Conservation (phyloP, 1,140 invertebrate genomes). For the Anastrepha ludens region DNA sequence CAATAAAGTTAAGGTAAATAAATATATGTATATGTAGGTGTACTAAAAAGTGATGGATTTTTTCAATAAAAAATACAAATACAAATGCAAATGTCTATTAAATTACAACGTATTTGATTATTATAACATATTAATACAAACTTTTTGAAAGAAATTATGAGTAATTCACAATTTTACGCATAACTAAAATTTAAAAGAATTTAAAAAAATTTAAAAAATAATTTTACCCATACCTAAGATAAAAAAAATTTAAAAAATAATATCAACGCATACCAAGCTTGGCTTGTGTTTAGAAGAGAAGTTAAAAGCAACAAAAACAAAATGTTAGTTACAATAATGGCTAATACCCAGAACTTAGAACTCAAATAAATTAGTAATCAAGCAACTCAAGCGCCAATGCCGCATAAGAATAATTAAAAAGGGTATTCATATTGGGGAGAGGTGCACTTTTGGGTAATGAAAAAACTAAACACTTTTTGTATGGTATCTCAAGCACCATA, state of each 20-base stretch:
- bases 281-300: not conserved
- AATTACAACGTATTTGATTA: slow-evolving; percentile 12
- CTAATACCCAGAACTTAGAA: no score
- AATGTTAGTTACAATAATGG: not conserved
- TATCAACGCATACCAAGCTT: not conserved
- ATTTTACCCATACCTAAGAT: no score
- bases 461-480: not conserved
- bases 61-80: slow-evolving; percentile 40
- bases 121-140: not conserved
- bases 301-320: slow-evolving; percentile 15
- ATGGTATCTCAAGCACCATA: not conserved
- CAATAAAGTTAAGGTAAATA: not conserved
- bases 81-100: slow-evolving; percentile 13
- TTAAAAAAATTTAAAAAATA: not conserved
- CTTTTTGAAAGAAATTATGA: not conserved
- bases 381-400: not conserved
- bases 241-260: not conserved
- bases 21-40: not conserved
- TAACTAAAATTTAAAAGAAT: not conserved
- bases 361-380: slow-evolving; percentile 24
- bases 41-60: slow-evolving; percentile 29
- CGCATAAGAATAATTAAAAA: no score
- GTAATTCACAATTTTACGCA: not conserved
- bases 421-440: not conserved
- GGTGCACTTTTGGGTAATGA: not conserved